Evolutionary conservation across 2,888 invertebrate species (phyloP), one percentile per base, ranked within the genome.

Genomic region (Drosophila sordidula): DNA sequence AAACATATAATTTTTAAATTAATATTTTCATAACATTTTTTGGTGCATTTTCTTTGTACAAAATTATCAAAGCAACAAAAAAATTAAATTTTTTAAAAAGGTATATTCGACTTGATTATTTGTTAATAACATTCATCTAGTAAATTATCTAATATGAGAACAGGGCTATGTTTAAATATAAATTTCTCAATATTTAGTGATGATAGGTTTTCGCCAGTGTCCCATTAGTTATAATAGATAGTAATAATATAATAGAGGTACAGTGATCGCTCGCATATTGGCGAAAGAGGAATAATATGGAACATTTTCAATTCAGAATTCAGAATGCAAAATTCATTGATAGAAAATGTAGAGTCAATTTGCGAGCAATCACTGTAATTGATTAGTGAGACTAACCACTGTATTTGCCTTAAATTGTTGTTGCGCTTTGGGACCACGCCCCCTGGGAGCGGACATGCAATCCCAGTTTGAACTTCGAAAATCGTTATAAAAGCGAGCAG

Each of bases 401-500:
- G 2, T 29, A 4, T 29, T 42, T 29, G 6, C 1, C 4, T 16
- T 16, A 26, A 38, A 47, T 11, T 11, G 26, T 26, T 38, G 9
- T 14, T 18, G 38, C 16, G 18, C 11, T 11, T 41, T 11, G 4
- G 8, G 12, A 12, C 2, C 3, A 22, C 58, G 36, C 59, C 61
- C 9, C 39, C 8, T 12, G 6, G 1, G 14, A 14, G 5, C 11
- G 4, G 38, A 26, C 74, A 71, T 16, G 74, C 70, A 55, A 73
- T 8, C 14, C 16, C 9, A 3, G 11, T 34, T 34, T 6, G 11
- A 5, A 8, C 26, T 4, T 4, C 9, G 16, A 14, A 22, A 8
- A 12, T 0, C 1, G 12, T 4, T 59, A 74, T 74, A 71, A 74
- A 67, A 36, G 25, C 25, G 3, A 45, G 9, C 14, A 26, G 38